phyloP scores from a whole-genome alignment of 1,140 invertebrate genomes.

The Musca domestica region DNA sequence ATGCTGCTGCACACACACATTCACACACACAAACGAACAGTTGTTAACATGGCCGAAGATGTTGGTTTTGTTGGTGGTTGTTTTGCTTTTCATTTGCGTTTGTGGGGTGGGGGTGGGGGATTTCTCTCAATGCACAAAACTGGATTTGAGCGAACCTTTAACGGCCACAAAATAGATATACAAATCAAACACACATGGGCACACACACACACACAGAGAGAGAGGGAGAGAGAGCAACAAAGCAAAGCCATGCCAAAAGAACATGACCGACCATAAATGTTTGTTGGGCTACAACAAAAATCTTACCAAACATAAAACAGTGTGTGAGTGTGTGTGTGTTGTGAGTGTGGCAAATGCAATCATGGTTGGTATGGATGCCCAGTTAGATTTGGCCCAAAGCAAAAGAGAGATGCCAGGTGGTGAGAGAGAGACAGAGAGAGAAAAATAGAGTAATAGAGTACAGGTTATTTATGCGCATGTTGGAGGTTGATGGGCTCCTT shows the following conservation, averaged over 20 bases:
- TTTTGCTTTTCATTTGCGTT: background rate
- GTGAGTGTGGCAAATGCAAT: too few species aligned
- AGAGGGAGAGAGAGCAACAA: too few species aligned
- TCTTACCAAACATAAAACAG: background rate
- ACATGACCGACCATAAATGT: too few species aligned
- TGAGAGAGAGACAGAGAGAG: background rate
- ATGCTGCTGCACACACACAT: background rate
- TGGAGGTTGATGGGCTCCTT: background rate
- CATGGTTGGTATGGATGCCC: background rate
- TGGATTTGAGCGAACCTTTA: constrained; percentile 24
- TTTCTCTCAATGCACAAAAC: constrained; percentile 17
- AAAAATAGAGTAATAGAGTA: background rate
- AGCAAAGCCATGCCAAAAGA: too few species aligned
- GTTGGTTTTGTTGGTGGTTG: background rate
- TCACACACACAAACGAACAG: background rate
- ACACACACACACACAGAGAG: too few species aligned
- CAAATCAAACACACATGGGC: too few species aligned
- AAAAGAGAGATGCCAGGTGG: background rate
- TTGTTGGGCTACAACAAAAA: background rate
- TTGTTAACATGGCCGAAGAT: background rate
- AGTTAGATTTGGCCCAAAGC: too few species aligned
- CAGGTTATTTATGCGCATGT: constrained; percentile 6
- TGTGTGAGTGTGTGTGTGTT: background rate
- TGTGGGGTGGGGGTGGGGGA: too few species aligned
- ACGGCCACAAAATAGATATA: too few species aligned